A percentile compares a stretch with the other conserved stretches of the same genome.
These are phyloP conservation scores for Acrossocheilus fasciatus DNA, from an alignment of 2,797 vertebrate genomes.

Conservation along the genomic window DNA sequence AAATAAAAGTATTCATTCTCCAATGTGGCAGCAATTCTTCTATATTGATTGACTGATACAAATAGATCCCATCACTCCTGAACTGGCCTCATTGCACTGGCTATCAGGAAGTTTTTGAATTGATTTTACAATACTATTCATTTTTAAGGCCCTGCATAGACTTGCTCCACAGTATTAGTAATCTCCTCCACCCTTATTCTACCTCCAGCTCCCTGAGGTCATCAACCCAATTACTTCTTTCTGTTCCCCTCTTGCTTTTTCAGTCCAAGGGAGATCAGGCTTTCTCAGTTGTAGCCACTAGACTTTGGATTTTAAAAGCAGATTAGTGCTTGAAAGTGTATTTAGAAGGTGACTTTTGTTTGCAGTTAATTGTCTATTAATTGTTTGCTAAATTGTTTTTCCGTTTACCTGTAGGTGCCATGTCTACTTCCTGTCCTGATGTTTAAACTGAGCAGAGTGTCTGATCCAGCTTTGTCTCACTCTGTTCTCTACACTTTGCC, in stretches of 20 bases:
- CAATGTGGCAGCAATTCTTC: neutral
- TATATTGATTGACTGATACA: neutral
- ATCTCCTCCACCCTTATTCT: neutral
- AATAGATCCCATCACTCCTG: constrained; percentile 9
- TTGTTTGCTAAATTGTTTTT: neutral
- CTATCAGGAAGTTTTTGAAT: neutral
- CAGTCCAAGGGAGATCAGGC: neutral
- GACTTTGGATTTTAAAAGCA: neutral
- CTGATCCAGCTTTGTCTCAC: constrained; percentile 79
- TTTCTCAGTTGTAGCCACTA: neutral
- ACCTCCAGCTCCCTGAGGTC: constrained; percentile 1
- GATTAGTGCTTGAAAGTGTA: neutral
- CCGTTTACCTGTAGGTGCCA: constrained; percentile 81
- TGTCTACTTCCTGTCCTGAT: constrained; percentile 88
- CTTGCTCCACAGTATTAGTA: constrained; percentile 3
- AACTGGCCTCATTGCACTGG: neutral
- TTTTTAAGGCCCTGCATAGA: neutral
- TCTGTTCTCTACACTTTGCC: constrained; percentile 89
- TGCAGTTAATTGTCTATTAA: neutral
- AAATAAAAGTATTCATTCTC: neutral
- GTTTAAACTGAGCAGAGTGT: constrained; percentile 86
- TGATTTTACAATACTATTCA: constrained; percentile 10
- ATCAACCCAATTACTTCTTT: neutral
- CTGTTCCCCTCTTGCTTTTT: neutral
- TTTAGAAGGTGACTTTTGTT: neutral